These are phyloP conservation scores for Clangula hyemalis DNA, from an alignment of 2,797 vertebrate genomes.

Conservation along the genomic window DNA sequence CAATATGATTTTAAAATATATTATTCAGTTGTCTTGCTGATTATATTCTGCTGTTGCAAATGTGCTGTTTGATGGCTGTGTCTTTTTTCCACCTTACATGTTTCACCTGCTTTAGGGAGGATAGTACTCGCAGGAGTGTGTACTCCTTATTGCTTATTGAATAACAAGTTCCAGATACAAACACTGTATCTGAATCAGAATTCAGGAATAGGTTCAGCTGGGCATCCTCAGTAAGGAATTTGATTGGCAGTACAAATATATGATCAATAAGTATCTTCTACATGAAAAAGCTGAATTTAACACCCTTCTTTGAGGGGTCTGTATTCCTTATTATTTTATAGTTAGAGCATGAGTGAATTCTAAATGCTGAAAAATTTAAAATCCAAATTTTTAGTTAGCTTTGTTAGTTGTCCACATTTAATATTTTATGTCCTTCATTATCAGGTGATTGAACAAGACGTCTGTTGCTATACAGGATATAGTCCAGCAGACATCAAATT, in stretches of 20 bases:
- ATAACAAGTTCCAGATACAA: background rate
- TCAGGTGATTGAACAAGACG: background rate
- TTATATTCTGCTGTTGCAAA: conserved; percentile 1
- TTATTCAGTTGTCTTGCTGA: background rate
- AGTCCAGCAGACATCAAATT: background rate
- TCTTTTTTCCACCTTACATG: background rate
- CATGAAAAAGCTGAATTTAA: background rate
- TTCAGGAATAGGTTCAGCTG: background rate
- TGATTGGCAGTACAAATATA: background rate
- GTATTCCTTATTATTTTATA: background rate
- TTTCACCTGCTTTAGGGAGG: background rate
- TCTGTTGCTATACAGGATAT: background rate
- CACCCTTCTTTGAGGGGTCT: background rate
- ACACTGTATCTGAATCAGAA: background rate
- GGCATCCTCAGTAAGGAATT: background rate
- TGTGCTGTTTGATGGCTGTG: background rate
- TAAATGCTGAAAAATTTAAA: background rate
- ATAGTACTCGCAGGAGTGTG: background rate
- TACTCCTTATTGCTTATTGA: background rate
- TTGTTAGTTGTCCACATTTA: background rate
- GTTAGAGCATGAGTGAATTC: background rate
- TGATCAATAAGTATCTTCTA: background rate
- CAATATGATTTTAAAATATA: background rate
- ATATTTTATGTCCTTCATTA: background rate
- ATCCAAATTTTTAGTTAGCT: background rate